Evolutionary conservation across 2,888 invertebrate species (phyloP), one percentile per base, ranked within the genome.

Genomic region (Metellina segmentata): DNA sequence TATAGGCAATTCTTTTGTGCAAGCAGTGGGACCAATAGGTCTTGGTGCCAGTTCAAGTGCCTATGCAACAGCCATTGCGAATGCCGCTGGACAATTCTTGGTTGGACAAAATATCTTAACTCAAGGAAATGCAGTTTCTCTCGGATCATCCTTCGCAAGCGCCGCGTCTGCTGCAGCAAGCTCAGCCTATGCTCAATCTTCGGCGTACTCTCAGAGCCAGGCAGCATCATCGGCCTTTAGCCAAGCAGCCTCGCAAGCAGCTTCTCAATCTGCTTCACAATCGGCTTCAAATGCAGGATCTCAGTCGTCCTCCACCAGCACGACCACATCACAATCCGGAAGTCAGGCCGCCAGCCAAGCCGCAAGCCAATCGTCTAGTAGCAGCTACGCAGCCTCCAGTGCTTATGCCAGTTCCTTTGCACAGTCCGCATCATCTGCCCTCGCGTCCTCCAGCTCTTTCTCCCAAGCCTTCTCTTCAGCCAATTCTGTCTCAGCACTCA

Each of bases 361-460:
- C 5, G 16, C 77, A 70, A 77, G 53, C 9, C 16, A n/a, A 6
- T 61, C 61, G 11, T 61, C 61, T 61, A 61, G 61, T 6, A 61
- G 61, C 61, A 61, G 61, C 20, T n/a, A 9, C 19, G 16, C 78
- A 11, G 48, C 20, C 11, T 34, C 78, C 34, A 78, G 78, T 19
- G 70, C 78, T 6, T 78, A 78, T 70, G 19, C 86, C 16, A 34
- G n/a, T 9, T 49, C 78, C 2, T 7, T 70, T 0, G n/a, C 86
- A 19, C 49, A 70, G 7, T 49, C 77, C 0, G 70, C 78, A 20
- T 70, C 86, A 7, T 69, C 78, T 7, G 49, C 86, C 49, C 78
- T 78, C 20, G n/a, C 86, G n/a, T 51, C 78, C 78, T n/a, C 70
- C 13, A 70, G 20, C 6, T 78, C 78, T 9, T 78, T 78, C 78